Percentiles rank a stretch among this genome's conserved stretches.
Conservation (phyloP, 2,888 invertebrate genomes). For the Melieria omissa region DNA sequence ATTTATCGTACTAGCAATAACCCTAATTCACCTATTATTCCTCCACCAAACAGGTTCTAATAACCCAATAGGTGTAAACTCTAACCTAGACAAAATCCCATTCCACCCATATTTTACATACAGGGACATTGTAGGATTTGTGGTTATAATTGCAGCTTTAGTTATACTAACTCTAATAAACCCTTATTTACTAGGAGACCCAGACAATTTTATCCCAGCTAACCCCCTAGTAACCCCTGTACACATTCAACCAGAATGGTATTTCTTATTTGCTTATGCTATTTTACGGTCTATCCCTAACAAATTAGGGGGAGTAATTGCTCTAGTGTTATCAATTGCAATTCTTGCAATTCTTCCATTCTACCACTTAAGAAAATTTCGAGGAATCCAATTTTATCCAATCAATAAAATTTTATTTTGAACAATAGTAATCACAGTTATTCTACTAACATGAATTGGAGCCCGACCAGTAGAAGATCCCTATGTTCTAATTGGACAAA, state of each 20-base stretch:
- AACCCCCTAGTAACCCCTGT: slow-evolving; percentile 70
- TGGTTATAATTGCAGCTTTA: slow-evolving; percentile 70
- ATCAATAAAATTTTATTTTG: slow-evolving; percentile 74
- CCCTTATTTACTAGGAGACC: slow-evolving; percentile 75
- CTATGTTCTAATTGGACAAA: slow-evolving; percentile 73
- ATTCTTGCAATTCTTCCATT: slow-evolving; percentile 75
- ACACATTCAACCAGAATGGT: slow-evolving; percentile 88
- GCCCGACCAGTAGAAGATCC: slow-evolving; percentile 76
- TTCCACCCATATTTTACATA: slow-evolving; percentile 76
- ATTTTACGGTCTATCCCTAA: slow-evolving; percentile 84
- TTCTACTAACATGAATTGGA: slow-evolving; percentile 79
- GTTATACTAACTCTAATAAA: slow-evolving; percentile 69
- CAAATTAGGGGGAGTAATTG: slow-evolving; percentile 78
- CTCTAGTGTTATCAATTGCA: slow-evolving; percentile 71
- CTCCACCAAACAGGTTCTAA: slow-evolving; percentile 77
- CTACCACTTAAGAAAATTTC: slow-evolving; percentile 70
- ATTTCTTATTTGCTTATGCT: slow-evolving; percentile 84
- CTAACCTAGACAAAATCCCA: slow-evolving; percentile 75
- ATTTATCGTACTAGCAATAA: slow-evolving; percentile 73
- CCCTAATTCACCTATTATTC: slow-evolving; percentile 74
- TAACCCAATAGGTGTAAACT: slow-evolving; percentile 75
- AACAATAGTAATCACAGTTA: slow-evolving; percentile 69
- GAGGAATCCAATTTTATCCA: slow-evolving; percentile 73
- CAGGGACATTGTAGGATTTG: slow-evolving; percentile 74
- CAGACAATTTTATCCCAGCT: slow-evolving; percentile 72